These are phyloP conservation scores for Cabera pusaria DNA, from an alignment of 2,888 invertebrate species.

Conservation along the genomic window DNA sequence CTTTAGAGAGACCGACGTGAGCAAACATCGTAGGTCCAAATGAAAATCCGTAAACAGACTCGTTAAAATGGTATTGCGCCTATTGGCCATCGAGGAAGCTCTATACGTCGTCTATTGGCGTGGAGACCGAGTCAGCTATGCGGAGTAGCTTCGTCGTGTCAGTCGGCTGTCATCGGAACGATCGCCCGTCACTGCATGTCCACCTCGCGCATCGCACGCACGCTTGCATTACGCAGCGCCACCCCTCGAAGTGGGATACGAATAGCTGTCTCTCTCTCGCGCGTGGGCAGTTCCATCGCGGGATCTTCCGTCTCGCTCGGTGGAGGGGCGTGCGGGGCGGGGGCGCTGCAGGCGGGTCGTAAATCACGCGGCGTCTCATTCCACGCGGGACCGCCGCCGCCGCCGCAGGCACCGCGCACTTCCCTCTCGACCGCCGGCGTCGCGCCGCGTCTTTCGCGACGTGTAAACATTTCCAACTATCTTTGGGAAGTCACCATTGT, in stretches of 20 bases:
- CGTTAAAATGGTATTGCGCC: constrained; percentile 54
- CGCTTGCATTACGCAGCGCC: constrained; percentile 83
- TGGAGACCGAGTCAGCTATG: constrained; percentile 68
- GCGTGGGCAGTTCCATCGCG: constrained; percentile 27
- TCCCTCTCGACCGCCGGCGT: constrained; percentile 73
- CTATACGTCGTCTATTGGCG: constrained; percentile 61
- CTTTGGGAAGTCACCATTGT: constrained; percentile 63
- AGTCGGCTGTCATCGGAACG: constrained; percentile 76
- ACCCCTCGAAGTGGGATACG: constrained; percentile 70
- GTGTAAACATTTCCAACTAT: constrained; percentile 72
- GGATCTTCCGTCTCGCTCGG: constrained; percentile 55
- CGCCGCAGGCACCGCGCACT: constrained; percentile 80
- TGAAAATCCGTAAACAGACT: constrained; percentile 50
- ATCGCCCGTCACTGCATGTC: constrained; percentile 80
- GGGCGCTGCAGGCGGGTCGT: constrained; percentile 83
- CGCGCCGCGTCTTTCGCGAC: constrained; percentile 79
- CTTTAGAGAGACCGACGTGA: constrained; percentile 35
- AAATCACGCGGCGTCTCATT: constrained; percentile 83
- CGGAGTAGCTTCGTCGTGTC: constrained; percentile 66
- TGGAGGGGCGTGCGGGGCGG: constrained; percentile 72
- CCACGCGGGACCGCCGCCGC: constrained; percentile 82
- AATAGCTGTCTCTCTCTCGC: constrained; percentile 62
- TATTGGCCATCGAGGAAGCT: constrained; percentile 53
- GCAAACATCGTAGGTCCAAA: constrained; percentile 41
- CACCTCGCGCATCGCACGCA: constrained; percentile 82